Evolutionary conservation across 2,113 vertebrate genomes (phyloP), one percentile per base, ranked within the genome.

Genomic region (Rhea pennata): DNA sequence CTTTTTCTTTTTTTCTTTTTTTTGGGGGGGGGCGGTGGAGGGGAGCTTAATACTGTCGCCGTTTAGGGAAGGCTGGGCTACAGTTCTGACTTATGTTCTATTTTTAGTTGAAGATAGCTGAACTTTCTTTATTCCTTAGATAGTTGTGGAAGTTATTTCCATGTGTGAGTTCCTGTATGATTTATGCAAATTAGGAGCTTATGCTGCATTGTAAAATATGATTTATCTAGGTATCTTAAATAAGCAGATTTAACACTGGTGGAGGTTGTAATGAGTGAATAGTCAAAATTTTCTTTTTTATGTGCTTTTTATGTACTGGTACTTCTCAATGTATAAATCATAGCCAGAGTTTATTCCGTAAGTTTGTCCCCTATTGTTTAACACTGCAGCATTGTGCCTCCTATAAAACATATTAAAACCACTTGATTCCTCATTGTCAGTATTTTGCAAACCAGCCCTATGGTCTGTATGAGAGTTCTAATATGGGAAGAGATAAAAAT

Each of bases 91-190:
- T 6, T 15, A 22, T 15, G 21, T 82, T 72, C 33, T 23, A 0
- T 5, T 90, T 84, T 50, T 58, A 40, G 23, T 54, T 75, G 16
- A 21, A 36, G 20, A 9, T 40, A 62, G 36, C 20, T 44, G 26
- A 78, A 50, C 1, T 0, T 67, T 8, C 4, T 4, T 4, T 22
- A 24, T 33, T 69, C 7, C 13, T 4, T n/a, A 61, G 36, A 8
- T 24, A 84, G 44, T 33, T 26, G 48, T 65, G 54, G 15, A 83
- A 8, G 20, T 12, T 36, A n/a, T 75, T 87, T 82, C 73, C 69
- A 12, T 5, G 9, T 50, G 33, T 71, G 70, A 54, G 33, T 80
- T 71, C 4, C 6, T 3, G 1, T 78, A 27, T 19, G 19, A 4
- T 54, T 64, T 42, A 46, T 64, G 26, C 42, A 81, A 59, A 70